Evolutionary conservation across 2,888 invertebrate genomes (phyloP).

Genomic region (Heteromyza rotundicornis): DNA sequence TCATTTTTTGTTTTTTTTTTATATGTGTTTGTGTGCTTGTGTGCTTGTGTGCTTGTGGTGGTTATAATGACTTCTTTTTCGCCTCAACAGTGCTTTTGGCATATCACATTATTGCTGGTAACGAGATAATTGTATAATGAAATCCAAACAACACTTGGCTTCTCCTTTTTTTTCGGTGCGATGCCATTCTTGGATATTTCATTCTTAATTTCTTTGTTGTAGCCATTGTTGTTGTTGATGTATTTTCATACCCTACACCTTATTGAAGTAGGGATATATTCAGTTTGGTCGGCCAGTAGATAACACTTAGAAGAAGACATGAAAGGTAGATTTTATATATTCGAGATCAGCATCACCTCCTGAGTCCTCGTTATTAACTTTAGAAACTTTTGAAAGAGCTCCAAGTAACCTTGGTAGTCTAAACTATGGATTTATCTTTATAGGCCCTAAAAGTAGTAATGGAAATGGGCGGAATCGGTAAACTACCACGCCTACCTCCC

Average conservation of each 20-base stretch:
- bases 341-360: too few relatives aligned
- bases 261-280: too few relatives aligned
- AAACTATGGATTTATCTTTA: too few relatives aligned
- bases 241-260: neutral
- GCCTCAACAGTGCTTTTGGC: constrained; percentile 36
- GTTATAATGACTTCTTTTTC: neutral
- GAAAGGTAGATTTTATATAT: too few relatives aligned
- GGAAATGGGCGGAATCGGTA: too few relatives aligned
- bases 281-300: too few relatives aligned
- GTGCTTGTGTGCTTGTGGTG: neutral
- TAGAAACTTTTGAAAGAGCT: too few relatives aligned
- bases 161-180: neutral
- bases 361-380: too few relatives aligned
- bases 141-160: constrained; percentile 51
- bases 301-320: too few relatives aligned
- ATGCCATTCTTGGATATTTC: neutral
- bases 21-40: neutral
- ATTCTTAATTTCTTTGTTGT: neutral
- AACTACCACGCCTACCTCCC: too few relatives aligned
- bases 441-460: too few relatives aligned
- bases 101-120: constrained; percentile 55
- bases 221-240: neutral
- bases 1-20: constrained; percentile 3
- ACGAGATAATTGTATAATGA: constrained; percentile 58
- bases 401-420: too few relatives aligned